Evolutionary conservation across 1,140 invertebrate genomes (phyloP), one percentile per base, ranked within the genome.

Genomic region (Solen grandis): DNA sequence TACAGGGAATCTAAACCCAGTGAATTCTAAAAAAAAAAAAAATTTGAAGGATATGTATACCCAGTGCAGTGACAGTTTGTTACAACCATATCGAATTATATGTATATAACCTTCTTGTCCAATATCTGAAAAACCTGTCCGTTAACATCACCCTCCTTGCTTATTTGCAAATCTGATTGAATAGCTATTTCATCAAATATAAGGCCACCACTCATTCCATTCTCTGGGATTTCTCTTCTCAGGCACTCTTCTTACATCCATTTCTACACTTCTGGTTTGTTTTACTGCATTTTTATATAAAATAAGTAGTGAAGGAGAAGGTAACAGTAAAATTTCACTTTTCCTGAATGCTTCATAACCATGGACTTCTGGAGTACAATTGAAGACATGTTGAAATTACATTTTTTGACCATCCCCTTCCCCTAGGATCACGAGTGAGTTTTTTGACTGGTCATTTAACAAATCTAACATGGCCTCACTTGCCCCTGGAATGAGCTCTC

Each of bases 101-200:
- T 55, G 19, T 33, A 8, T 60, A 2, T 10, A 13, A 46, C 72
- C 74, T 38, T 77, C 73, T 22, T 77, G 59, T 10, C 55, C 14
- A 0, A 57, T 5, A 29, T 82, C 68, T 33, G 41, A 41, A 54
- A 82, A 73, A n/a, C 73, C 81, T 3, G 1, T 25, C 19, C 63
- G n/a, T 29, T 66, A 25, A 78, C 36, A 5, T 50, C 5, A 55
- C 65, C 75, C 54, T 22, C 73, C 31, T 62, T 55, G 0, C 16
- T 0, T 19, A 79, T 62, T 41, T 82, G 46, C 3, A 73, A 25
- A 35, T 78, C 68, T n/a, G 60, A 10, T 46, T 83, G 68, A 19
- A 79, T 68, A 2, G 81, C 25, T 69, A 79, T 79, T 52, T 83
- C 81, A 68, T 83, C 75, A 29, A 69, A 25, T 14, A 85, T 83